phyloP scores from a whole-genome alignment of 2,113 vertebrate species.

The Crotalus viridis region DNA sequence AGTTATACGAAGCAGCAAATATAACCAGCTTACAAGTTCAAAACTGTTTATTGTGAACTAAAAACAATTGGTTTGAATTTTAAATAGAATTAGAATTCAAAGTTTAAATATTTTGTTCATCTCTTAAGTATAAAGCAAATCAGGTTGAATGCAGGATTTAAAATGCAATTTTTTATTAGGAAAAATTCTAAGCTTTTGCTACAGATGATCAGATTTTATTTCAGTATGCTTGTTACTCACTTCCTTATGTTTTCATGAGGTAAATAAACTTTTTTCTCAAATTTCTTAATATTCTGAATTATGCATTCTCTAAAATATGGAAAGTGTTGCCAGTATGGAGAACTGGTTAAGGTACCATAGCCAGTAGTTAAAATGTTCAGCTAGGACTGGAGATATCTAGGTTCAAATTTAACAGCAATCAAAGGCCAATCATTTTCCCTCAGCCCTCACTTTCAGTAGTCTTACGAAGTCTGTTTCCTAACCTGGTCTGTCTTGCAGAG shows the following conservation, averaged over 20 bases:
- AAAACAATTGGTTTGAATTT: neutral
- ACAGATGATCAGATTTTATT: neutral
- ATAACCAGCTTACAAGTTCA: neutral
- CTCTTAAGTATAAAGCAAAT: neutral
- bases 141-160: neutral
- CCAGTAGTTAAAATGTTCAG: neutral
- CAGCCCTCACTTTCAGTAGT: neutral
- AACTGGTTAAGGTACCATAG: neutral
- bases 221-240: neutral
- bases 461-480: neutral
- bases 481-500: neutral
- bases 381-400: neutral
- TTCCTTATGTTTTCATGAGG: neutral
- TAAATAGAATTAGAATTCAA: neutral
- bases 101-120: neutral
- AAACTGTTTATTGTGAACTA: neutral
- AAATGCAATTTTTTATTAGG: neutral
- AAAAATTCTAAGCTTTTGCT: neutral
- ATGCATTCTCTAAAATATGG: constrained; percentile 12
- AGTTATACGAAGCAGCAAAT: neutral
- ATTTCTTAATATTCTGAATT: constrained; percentile 8
- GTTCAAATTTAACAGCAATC: neutral
- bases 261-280: neutral
- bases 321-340: neutral
- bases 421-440: neutral